Conservation (phyloP, 1,140 invertebrate genomes). For the Drosophila lacteicornis region DNA sequence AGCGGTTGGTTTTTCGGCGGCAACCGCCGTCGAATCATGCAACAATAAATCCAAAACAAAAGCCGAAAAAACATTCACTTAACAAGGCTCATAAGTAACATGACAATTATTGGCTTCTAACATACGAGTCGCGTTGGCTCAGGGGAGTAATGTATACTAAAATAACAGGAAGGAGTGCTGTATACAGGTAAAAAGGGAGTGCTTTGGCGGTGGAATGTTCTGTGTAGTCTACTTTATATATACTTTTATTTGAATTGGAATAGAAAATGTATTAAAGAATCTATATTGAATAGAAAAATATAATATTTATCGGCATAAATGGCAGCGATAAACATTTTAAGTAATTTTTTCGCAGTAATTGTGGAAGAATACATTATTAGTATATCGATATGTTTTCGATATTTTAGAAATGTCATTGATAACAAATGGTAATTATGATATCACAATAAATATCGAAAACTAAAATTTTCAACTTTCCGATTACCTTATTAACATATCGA, state of each 20-base stretch:
- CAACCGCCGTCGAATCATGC: constrained; percentile 5
- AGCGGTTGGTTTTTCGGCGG: constrained; percentile 1
- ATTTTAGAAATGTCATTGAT: too few relatives aligned
- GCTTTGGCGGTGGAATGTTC: not conserved
- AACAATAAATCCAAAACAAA: constrained; percentile 37
- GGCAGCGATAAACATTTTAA: too few relatives aligned
- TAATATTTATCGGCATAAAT: too few relatives aligned
- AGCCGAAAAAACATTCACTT: constrained; percentile 18
- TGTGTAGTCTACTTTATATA: not conserved
- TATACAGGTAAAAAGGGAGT: not conserved
- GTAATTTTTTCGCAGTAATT: too few relatives aligned
- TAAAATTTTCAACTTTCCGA: not conserved
- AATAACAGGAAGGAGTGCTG: not conserved
- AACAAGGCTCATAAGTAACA: constrained; percentile 24
- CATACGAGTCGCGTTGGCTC: constrained; percentile 5
- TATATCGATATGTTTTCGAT: too few relatives aligned
- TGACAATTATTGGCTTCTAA: constrained; percentile 36
- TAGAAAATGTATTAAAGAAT: too few relatives aligned
- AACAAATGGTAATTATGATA: too few relatives aligned
- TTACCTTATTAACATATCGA: not conserved
- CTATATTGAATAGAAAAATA: too few relatives aligned
- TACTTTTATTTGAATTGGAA: not conserved
- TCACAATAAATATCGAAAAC: not conserved
- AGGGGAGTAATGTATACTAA: constrained; percentile 6
- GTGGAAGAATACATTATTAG: too few relatives aligned